A percentile compares a stretch with the other conserved stretches of the same genome.
phyloP scores from a whole-genome alignment of 2,113 vertebrate genomes.

The Tenrec ecaudatus region DNA sequence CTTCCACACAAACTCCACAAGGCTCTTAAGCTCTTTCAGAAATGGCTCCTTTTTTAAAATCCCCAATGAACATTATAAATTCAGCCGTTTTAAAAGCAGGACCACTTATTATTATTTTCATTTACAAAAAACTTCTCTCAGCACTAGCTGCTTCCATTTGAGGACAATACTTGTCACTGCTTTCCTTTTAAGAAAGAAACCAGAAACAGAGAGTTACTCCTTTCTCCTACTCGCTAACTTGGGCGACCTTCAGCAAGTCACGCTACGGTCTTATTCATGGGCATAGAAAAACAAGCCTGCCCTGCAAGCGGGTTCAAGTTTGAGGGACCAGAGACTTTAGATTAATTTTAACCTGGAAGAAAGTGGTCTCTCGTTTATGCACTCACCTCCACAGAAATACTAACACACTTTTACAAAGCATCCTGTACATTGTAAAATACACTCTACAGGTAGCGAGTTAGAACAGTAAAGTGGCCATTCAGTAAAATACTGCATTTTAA shows the following conservation, averaged over 20 bases:
- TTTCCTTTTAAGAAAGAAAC: conserved; percentile 15
- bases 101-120: background rate
- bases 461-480: background rate
- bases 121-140: background rate
- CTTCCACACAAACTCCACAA: background rate
- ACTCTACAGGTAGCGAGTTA: background rate
- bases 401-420: background rate
- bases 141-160: background rate
- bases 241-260: conserved; percentile 28
- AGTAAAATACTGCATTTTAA: background rate
- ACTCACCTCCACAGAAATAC: background rate
- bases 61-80: background rate
- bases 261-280: background rate
- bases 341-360: background rate
- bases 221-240: background rate
- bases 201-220: background rate
- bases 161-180: background rate
- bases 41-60: background rate
- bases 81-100: background rate
- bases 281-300: conserved; percentile 41
- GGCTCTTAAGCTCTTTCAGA: background rate
- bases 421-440: background rate
- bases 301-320: background rate
- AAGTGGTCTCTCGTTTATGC: background rate
- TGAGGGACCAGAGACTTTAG: conserved; percentile 31